Conservation (phyloP, 2,797 vertebrate genomes). For the Sebastiscus albofasciatus region DNA sequence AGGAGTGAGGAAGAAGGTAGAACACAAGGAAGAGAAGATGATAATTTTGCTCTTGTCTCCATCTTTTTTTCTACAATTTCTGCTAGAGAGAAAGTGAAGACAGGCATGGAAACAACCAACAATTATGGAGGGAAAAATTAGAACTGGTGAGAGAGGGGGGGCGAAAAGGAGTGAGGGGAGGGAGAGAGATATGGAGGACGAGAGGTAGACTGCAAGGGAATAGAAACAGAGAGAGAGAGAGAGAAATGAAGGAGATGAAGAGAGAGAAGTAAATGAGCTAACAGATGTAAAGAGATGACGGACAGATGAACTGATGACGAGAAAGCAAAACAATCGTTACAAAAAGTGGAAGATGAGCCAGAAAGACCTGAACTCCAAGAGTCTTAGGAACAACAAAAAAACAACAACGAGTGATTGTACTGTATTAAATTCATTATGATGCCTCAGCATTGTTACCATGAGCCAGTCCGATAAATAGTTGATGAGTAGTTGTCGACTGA, state of each 20-base stretch:
- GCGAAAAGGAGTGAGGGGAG: background rate
- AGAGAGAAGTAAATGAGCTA: background rate
- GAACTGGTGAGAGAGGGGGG: background rate
- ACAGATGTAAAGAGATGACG: background rate
- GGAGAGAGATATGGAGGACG: background rate
- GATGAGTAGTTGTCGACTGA: background rate
- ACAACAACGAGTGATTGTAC: no score
- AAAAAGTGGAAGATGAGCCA: background rate
- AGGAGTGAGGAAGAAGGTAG: slow-evolving; percentile 8
- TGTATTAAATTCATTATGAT: background rate
- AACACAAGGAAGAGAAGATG: background rate
- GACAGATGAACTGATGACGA: background rate
- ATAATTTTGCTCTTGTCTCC: background rate
- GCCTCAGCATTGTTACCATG: background rate
- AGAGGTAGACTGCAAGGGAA: background rate
- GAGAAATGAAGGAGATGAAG: background rate
- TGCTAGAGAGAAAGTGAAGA: background rate
- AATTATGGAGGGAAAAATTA: background rate
- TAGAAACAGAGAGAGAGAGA: background rate
- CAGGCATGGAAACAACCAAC: background rate
- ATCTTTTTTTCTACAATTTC: background rate
- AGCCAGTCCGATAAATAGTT: background rate
- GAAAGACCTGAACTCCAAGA: background rate
- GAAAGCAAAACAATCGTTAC: background rate
- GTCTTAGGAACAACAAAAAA: no score